A percentile compares a stretch with the other conserved stretches of the same genome.
These are phyloP conservation scores for Hydroisotoma schaefferi DNA, from an alignment of 2,888 invertebrate species.

Conservation along the genomic window DNA sequence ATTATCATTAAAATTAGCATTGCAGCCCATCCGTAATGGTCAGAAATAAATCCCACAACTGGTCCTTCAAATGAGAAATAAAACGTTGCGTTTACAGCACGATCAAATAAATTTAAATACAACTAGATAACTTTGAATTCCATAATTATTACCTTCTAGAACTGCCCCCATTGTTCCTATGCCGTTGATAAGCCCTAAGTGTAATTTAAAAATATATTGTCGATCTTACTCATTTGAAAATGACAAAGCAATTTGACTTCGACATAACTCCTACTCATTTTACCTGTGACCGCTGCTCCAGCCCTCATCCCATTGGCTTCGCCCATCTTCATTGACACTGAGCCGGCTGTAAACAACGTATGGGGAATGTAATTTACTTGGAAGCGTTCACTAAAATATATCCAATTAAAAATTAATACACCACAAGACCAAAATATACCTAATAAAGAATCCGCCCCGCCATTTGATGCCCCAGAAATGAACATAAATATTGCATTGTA, in stretches of 20 bases:
- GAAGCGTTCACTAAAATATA: background rate
- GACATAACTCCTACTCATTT: too few species aligned
- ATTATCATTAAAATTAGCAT: conserved; percentile 54
- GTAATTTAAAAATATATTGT: background rate
- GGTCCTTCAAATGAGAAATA: background rate
- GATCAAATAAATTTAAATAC: background rate
- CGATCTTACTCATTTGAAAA: background rate
- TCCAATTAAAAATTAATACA: background rate
- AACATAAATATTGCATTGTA: conserved; percentile 53
- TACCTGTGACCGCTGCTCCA: conserved; percentile 54
- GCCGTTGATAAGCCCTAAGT: conserved; percentile 53
- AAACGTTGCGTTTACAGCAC: background rate
- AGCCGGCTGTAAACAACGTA: conserved; percentile 50
- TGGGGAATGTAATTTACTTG: background rate
- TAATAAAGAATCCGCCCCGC: conserved; percentile 54
- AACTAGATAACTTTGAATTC: background rate
- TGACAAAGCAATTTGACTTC: conserved; percentile 29
- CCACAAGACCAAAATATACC: conserved; percentile 12
- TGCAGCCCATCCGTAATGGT: conserved; percentile 53
- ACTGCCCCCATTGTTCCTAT: conserved; percentile 55
- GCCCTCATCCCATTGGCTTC: conserved; percentile 53
- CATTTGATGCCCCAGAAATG: conserved; percentile 54
- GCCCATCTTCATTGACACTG: conserved; percentile 55
- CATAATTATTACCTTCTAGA: conserved; percentile 49
- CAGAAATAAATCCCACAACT: conserved; percentile 53